phyloP scores from a whole-genome alignment of 2,797 vertebrate species.

The Spinibarbus caldwelli region DNA sequence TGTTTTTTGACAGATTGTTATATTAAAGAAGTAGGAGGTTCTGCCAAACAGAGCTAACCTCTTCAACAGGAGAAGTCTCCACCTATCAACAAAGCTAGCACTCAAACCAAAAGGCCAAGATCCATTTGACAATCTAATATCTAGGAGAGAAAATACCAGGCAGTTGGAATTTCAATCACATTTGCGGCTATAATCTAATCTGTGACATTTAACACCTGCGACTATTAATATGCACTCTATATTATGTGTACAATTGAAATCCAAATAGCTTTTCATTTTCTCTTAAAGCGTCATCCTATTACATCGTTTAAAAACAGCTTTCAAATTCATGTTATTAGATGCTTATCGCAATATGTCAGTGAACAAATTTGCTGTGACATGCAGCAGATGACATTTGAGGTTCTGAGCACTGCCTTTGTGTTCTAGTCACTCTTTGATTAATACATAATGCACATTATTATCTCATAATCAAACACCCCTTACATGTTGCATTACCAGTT shows the following conservation, averaged over 20 bases:
- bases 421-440: slow-evolving; percentile 40
- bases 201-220: slow-evolving; percentile 40
- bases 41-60: slow-evolving; percentile 75
- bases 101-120: slow-evolving; percentile 69
- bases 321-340: slow-evolving; percentile 43
- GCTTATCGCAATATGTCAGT: slow-evolving; percentile 30
- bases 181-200: slow-evolving; percentile 13
- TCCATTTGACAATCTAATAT: slow-evolving; percentile 72
- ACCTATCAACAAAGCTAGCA: slow-evolving; percentile 73
- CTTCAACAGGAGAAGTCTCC: slow-evolving; percentile 71
- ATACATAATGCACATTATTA: slow-evolving; percentile 31
- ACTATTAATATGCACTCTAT: slow-evolving; percentile 38
- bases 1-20: slow-evolving; percentile 78
- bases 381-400: slow-evolving; percentile 23
- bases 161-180: slow-evolving; percentile 17
- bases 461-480: slow-evolving; percentile 33
- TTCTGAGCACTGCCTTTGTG: slow-evolving; percentile 36
- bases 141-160: slow-evolving; percentile 34
- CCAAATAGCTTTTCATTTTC: slow-evolving; percentile 43
- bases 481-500: slow-evolving; percentile 18
- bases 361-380: slow-evolving; percentile 44
- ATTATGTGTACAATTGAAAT: slow-evolving; percentile 42
- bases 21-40: slow-evolving; percentile 78
- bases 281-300: slow-evolving; percentile 1
- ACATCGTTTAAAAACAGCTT: slow-evolving; percentile 27